Conservation (phyloP, 1,140 invertebrate genomes). For the Saccostrea echinata region DNA sequence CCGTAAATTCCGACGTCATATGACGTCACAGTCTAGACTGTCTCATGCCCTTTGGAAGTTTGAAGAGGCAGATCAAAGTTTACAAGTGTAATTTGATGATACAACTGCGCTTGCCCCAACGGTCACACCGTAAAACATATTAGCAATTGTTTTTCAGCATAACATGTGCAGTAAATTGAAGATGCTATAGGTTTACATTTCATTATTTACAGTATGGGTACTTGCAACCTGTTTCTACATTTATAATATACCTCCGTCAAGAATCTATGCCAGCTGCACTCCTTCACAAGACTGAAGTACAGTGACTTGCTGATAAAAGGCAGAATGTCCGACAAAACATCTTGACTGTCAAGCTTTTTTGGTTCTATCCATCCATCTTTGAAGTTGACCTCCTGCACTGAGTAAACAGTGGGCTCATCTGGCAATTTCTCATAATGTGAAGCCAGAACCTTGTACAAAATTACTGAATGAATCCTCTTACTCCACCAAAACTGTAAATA, state of each 20-base stretch:
- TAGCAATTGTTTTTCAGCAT: background rate
- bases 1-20: too few relatives aligned
- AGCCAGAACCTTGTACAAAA: background rate
- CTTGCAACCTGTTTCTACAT: background rate
- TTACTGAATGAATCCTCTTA: background rate
- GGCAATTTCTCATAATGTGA: background rate
- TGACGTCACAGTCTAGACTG: too few relatives aligned
- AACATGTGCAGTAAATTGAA: background rate
- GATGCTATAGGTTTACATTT: background rate
- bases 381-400: background rate
- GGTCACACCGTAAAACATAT: too few relatives aligned
- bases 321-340: background rate
- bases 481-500: background rate
- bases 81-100: too few relatives aligned
- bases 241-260: conserved; percentile 3
- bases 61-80: too few relatives aligned
- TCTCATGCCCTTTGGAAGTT: too few relatives aligned
- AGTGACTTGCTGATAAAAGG: background rate
- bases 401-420: background rate
- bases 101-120: too few relatives aligned
- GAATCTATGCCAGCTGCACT: background rate
- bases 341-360: background rate
- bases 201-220: background rate
- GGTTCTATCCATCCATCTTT: background rate
- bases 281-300: conserved; percentile 9